Base-by-base conservation (phyloP, 2,113 vertebrate genomes). In the Ailurus styani region DNA sequence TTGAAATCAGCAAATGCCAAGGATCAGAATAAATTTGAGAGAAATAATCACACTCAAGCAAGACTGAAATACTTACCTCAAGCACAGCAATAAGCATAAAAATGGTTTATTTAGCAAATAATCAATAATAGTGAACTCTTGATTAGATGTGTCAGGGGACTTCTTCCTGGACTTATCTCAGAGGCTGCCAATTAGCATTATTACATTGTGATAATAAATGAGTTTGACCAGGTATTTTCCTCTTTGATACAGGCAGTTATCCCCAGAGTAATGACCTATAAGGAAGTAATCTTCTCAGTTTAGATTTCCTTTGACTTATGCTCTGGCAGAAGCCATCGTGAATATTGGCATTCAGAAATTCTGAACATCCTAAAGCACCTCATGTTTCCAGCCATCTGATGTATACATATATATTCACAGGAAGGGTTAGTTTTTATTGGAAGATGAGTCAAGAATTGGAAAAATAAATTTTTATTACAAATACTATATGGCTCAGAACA, bases 151-250 rank as follows among this genome's bases (percentile, higher is more conserved):
- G 81, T 91, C 95, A 96, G 37, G 50, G 78, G 50, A 93, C 12
- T 52, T 37, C 52, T 60, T 18, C 50, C 55, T 91, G 73, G 54
- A 37, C 57, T 94, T 94, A 82, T 75, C 81, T 84, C 93, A 87
- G 70, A 83, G 91, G 55, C 83, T 95, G 78, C 45, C 90, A 88
- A 70, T 97, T 91, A 86, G 47, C 81, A 85, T 96, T 96, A 72
- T 92, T 92, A 82, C 55, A 12, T 79, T 57, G 52, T 96, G 87
- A 87, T 89, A 95, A 57, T 95, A 96, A 98, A 84, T 95, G 93
- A 96, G 5, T 90, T 95, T 97, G 93, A 96, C 73, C 60, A 96
- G 89, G 52, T 93, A 87, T 91, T 97, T 96, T 97, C 79, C 78
- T 93, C 60, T 93, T 73, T 95, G 93, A 86, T 87, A 90, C 37